Percentiles rank a stretch among this genome's conserved stretches.
These are phyloP conservation scores for Etia nguti DNA, from an alignment of 2,113 vertebrate genomes.

Conservation along the genomic window DNA sequence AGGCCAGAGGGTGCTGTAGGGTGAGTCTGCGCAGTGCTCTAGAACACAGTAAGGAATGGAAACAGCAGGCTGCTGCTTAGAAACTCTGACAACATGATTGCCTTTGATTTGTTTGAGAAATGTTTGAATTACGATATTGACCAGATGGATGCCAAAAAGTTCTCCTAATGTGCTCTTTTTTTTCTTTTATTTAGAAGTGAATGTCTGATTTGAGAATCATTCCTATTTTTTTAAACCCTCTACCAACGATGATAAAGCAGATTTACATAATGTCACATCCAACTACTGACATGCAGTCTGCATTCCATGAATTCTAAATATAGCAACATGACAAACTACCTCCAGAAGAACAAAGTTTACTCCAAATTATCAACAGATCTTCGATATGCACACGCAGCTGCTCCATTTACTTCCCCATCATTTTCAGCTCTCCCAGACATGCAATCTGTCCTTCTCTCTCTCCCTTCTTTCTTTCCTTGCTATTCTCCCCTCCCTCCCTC, in stretches of 20 bases:
- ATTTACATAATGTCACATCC: background rate
- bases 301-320: constrained; percentile 4
- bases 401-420: constrained; percentile 46
- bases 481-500: background rate
- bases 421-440: constrained; percentile 53
- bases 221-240: background rate
- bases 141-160: background rate
- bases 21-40: background rate
- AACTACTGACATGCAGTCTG: background rate
- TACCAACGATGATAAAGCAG: background rate
- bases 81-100: background rate
- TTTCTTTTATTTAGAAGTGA: background rate
- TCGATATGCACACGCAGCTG: constrained; percentile 45
- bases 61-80: background rate
- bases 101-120: background rate
- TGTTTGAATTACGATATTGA: background rate
- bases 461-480: constrained; percentile 7
- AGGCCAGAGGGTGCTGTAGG: background rate
- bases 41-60: background rate
- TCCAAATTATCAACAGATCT: constrained; percentile 45
- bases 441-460: constrained; percentile 54
- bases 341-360: constrained; percentile 49
- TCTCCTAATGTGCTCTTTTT: background rate
- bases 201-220: background rate
- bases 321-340: constrained; percentile 25